Percentiles rank a stretch among this genome's conserved stretches.
These are phyloP conservation scores for Hemaris fuciformis DNA, from an alignment of 2,888 invertebrate species.

Conservation along the genomic window DNA sequence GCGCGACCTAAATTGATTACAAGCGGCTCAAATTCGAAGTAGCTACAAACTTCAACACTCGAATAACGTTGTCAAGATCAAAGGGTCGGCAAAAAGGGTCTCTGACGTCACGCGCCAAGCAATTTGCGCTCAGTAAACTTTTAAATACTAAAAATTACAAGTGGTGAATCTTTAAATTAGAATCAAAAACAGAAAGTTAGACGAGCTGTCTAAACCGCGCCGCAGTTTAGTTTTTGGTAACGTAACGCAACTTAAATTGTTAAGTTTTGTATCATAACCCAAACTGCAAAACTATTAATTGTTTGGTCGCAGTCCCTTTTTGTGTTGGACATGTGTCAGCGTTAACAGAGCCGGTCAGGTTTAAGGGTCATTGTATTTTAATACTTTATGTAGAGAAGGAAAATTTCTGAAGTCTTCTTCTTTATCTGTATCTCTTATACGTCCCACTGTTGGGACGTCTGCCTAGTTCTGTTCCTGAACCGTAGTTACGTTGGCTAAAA, in stretches of 20 bases:
- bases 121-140: conserved; percentile 3
- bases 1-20: not conserved
- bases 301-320: not conserved
- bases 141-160: not conserved
- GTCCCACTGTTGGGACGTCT: no score
- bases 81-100: not conserved
- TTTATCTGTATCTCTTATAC: no score
- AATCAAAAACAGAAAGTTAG: conserved; percentile 15
- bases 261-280: not conserved
- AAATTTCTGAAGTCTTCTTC: no score
- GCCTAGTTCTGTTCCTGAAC: no score
- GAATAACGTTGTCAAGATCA: conserved; percentile 1
- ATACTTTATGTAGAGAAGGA: no score
- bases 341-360: not conserved
- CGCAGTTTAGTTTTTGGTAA: not conserved
- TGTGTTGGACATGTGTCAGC: not conserved
- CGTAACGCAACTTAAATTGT: not conserved
- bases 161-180: not conserved
- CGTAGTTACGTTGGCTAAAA: no score
- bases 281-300: conserved; percentile 5
- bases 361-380: not conserved
- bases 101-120: not conserved
- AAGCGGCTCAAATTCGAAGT: conserved; percentile 7
- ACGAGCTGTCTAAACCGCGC: conserved; percentile 14
- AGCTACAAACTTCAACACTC: conserved; percentile 9